These are phyloP conservation scores for Balaeniceps rex DNA, from an alignment of 2,113 vertebrate species.

Conservation along the genomic window DNA sequence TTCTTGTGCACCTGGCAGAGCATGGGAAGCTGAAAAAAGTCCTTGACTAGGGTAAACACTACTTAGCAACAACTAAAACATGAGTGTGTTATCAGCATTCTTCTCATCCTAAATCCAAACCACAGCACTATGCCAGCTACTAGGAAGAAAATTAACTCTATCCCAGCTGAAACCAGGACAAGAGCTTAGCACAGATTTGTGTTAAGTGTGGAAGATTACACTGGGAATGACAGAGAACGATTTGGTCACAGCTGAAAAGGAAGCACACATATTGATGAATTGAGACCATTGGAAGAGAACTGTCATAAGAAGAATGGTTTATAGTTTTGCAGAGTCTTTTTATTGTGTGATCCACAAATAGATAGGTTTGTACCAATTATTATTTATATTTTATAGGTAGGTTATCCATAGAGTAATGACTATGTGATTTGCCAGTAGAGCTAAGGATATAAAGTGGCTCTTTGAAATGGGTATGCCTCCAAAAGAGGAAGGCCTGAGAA, in stretches of 20 bases:
- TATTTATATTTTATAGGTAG: neutral
- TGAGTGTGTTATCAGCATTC: too few relatives aligned
- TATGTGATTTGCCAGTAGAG: neutral
- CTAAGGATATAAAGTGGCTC: neutral
- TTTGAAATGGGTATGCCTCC: neutral
- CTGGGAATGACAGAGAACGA: neutral
- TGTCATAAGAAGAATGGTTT: neutral
- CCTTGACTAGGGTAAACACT: too few relatives aligned
- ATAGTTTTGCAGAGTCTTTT: neutral
- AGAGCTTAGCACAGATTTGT: neutral
- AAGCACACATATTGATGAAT: neutral
- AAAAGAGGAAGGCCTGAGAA: neutral
- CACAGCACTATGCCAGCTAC: too few relatives aligned
- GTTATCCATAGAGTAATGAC: neutral
- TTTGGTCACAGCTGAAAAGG: neutral
- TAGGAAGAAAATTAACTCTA: too few relatives aligned
- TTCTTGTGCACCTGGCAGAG: too few relatives aligned
- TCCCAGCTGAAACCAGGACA: too few relatives aligned
- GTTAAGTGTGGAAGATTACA: neutral
- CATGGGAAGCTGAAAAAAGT: too few relatives aligned
- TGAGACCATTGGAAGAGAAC: neutral
- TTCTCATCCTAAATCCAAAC: too few relatives aligned
- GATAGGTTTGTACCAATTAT: neutral
- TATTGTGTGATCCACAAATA: neutral
- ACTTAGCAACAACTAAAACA: too few relatives aligned